phyloP scores from a whole-genome alignment of 2,113 vertebrate species.

The Hypocryptadius cinnamomeus region DNA sequence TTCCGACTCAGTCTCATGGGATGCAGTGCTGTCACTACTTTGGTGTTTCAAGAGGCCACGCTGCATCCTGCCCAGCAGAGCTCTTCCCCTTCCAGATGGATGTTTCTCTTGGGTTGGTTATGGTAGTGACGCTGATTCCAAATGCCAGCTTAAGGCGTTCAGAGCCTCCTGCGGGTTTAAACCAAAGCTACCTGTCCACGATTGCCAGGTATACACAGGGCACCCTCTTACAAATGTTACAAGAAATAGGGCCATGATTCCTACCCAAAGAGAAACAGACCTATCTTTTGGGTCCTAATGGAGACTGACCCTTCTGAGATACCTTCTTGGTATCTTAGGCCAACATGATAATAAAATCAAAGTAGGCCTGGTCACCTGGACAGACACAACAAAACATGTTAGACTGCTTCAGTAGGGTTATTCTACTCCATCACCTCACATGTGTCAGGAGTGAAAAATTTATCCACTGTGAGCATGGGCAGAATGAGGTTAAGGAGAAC shows the following conservation, averaged over 20 bases:
- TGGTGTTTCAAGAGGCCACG: not conserved
- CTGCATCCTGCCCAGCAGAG: not conserved
- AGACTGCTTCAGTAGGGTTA: not conserved
- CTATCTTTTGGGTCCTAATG: not conserved
- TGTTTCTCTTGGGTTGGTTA: not conserved
- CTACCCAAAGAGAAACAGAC: not conserved
- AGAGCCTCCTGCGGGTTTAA: not conserved
- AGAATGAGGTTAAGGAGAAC: not conserved
- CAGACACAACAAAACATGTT: not conserved
- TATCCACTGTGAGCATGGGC: not conserved
- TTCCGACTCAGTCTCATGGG: not conserved
- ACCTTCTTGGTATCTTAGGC: not conserved
- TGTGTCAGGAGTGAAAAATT: not conserved
- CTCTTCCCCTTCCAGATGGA: not conserved
- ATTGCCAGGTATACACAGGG: not conserved
- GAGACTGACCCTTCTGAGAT: not conserved
- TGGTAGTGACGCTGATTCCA: fast-evolving
- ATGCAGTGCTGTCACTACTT: not conserved
- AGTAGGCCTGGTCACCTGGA: not conserved
- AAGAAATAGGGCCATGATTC: not conserved
- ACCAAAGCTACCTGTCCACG: not conserved
- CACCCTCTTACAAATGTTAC: not conserved
- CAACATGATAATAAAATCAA: not conserved
- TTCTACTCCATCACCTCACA: not conserved
- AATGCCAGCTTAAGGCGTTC: not conserved